Conservation (phyloP, 2,113 vertebrate genomes). For the Hydrochoerus hydrochaeris region DNA sequence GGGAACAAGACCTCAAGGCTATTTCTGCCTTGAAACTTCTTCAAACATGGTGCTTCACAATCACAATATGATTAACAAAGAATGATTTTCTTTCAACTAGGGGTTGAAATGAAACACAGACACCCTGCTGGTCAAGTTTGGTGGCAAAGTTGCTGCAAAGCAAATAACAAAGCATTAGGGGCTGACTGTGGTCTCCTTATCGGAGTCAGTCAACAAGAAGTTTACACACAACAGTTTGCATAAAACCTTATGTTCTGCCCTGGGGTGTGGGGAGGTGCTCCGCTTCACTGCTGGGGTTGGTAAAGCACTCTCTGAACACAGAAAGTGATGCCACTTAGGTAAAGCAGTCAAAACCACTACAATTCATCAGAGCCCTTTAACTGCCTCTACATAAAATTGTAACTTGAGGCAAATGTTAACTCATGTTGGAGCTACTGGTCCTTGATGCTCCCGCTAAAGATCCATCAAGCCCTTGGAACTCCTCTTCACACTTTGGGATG, state of each 20-base stretch:
- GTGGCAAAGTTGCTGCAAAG: not conserved
- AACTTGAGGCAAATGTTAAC: not conserved
- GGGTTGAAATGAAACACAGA: slow-evolving; percentile 59
- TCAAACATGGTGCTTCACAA: slow-evolving; percentile 54
- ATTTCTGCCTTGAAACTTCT: slow-evolving; percentile 73
- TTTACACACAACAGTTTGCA: slow-evolving; percentile 21
- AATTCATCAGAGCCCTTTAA: not conserved
- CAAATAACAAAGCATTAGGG: slow-evolving; percentile 43
- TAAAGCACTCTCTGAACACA: not conserved
- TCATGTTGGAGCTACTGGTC: not conserved
- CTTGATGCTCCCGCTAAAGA: not conserved
- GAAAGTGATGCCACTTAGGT: not conserved
- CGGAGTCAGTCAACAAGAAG: slow-evolving; percentile 41
- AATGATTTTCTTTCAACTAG: slow-evolving; percentile 72
- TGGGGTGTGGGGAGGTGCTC: not conserved
- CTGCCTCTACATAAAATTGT: not conserved
- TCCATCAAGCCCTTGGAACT: not conserved
- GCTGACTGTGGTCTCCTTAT: not conserved
- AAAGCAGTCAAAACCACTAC: not conserved
- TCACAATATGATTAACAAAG: slow-evolving; percentile 68
- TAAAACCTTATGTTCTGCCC: slow-evolving; percentile 30
- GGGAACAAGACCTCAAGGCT: slow-evolving; percentile 68
- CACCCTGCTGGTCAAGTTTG: slow-evolving; percentile 35
- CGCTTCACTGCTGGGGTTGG: not conserved
- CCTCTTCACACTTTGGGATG: not conserved